Evolutionary conservation across 2,888 invertebrate species (phyloP).

Genomic region (Drosophila anomalipes): DNA sequence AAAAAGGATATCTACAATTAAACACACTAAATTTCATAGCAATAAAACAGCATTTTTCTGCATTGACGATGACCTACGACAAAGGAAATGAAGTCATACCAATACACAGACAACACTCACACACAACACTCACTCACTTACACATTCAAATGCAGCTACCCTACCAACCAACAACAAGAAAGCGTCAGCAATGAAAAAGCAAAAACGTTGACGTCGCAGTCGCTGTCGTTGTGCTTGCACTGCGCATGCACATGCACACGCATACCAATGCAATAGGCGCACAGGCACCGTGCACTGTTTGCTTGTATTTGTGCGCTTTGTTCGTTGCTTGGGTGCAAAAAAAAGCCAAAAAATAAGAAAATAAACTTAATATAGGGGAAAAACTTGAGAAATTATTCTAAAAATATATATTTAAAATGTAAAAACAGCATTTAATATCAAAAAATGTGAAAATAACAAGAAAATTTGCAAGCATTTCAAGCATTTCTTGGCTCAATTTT

Average conservation of each 20-base stretch:
- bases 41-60: constrained; percentile 69
- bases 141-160: constrained; percentile 61
- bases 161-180: constrained; percentile 49
- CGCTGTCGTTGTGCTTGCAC: constrained; percentile 50
- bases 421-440: constrained; percentile 8
- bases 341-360: constrained; percentile 17
- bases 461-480: constrained; percentile 1
- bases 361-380: constrained; percentile 26
- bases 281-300: constrained; percentile 36
- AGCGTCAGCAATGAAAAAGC: constrained; percentile 59
- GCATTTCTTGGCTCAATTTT: constrained; percentile 14
- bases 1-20: constrained; percentile 6
- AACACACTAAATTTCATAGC: constrained; percentile 21
- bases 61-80: constrained; percentile 84
- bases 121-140: constrained; percentile 19
- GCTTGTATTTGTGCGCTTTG: constrained; percentile 68
- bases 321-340: constrained; percentile 59
- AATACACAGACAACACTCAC: constrained; percentile 50
- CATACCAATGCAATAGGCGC: constrained; percentile 35
- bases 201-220: constrained; percentile 37
- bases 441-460: constrained; percentile 2
- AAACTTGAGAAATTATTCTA: constrained; percentile 41
- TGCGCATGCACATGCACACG: constrained; percentile 77
- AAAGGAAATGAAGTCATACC: constrained; percentile 85
- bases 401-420: constrained; percentile 38